phyloP scores from a whole-genome alignment of 2,888 invertebrate genomes.

The Lasius platythorax region DNA sequence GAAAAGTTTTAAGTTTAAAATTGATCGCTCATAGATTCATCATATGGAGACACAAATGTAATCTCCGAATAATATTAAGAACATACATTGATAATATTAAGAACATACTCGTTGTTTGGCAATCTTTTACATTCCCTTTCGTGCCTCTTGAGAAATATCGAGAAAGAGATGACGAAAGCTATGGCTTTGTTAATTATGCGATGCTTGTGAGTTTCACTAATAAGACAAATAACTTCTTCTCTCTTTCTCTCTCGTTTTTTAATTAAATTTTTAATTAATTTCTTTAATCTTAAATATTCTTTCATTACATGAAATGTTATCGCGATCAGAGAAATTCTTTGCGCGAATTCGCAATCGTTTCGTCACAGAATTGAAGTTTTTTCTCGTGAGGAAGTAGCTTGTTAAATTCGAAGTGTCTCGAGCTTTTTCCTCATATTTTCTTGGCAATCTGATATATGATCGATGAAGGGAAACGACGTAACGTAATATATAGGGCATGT shows the following conservation, averaged over 20 bases:
- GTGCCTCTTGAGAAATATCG: not conserved
- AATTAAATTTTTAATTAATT: constrained; percentile 49
- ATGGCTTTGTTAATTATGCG: not conserved
- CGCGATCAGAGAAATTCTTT: constrained; percentile 1
- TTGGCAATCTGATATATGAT: constrained; percentile 22
- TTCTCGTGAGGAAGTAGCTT: not conserved
- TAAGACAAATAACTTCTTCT: not conserved
- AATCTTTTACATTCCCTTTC: not conserved
- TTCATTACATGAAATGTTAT: constrained; percentile 14
- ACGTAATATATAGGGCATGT: not conserved
- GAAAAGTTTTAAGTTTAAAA: not conserved
- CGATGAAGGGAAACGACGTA: not conserved
- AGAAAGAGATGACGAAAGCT: not conserved
- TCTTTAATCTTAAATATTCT: not conserved
- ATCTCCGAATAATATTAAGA: not conserved
- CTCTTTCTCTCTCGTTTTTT: not conserved
- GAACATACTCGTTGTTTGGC: not conserved
- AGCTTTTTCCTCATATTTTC: constrained; percentile 6
- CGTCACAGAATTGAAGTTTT: constrained; percentile 17
- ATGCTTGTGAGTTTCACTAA: not conserved
- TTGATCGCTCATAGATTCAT: not conserved
- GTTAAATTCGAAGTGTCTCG: not conserved
- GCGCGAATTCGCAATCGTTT: not conserved
- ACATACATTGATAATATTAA: not conserved
- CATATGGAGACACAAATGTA: not conserved